phyloP scores from a whole-genome alignment of 2,888 invertebrate species.

The Drosophila lutescens region DNA sequence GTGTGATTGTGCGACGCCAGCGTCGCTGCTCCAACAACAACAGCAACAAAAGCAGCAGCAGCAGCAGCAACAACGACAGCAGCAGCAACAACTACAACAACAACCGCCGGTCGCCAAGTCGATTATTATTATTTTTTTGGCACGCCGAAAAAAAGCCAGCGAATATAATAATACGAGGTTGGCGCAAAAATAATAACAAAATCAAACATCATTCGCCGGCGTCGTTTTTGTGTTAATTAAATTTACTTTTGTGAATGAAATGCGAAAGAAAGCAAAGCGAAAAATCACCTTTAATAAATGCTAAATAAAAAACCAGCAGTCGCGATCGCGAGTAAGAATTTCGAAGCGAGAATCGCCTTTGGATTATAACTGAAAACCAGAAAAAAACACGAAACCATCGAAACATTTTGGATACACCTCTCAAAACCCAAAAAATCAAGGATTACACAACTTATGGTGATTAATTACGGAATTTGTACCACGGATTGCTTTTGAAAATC shows the following conservation, averaged over 20 bases:
- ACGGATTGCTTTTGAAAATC: conserved; percentile 83
- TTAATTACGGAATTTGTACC: conserved; percentile 48
- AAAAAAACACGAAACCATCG: neutral
- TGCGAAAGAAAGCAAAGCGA: conserved; percentile 80
- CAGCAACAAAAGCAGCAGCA: neutral
- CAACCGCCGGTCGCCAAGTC: conserved; percentile 48
- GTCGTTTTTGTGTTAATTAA: conserved; percentile 76
- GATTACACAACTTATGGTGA: conserved; percentile 48
- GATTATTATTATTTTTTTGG: conserved; percentile 64
- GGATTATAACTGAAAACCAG: conserved; percentile 54
- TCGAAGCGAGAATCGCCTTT: conserved; percentile 40
- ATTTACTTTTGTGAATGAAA: conserved; percentile 81
- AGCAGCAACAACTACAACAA: neutral
- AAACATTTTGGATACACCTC: conserved; percentile 45
- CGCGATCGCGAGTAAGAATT: conserved; percentile 54
- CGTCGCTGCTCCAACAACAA: conserved; percentile 28
- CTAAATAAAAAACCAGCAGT: conserved; percentile 67
- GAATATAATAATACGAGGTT: conserved; percentile 39
- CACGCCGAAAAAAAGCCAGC: conserved; percentile 68
- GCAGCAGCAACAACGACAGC: neutral
- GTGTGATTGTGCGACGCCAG: conserved; percentile 49
- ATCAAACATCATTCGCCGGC: conserved; percentile 42
- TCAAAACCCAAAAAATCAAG: conserved; percentile 25
- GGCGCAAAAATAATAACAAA: conserved; percentile 32
- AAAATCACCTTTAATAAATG: conserved; percentile 77